A percentile compares a stretch with the other conserved stretches of the same genome.
Evolutionary conservation across 2,888 invertebrate species (phyloP).

Genomic region (Noctua pronuba): DNA sequence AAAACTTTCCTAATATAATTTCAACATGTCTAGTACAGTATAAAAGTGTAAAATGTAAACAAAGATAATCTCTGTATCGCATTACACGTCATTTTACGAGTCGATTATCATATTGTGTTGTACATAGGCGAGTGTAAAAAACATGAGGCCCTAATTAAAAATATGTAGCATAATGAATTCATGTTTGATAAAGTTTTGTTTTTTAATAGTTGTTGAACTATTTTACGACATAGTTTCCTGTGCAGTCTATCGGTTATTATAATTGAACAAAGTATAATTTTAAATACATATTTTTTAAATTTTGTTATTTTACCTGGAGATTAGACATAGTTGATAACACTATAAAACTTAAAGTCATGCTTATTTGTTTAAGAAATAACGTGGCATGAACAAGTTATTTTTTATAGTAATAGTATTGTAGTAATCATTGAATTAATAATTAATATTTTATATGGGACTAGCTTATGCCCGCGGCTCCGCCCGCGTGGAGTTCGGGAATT

Average conservation of each 20-base stretch:
- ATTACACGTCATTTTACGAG: slow-evolving; percentile 27
- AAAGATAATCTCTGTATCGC: slow-evolving; percentile 15
- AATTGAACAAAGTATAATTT: neutral
- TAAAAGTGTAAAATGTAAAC: slow-evolving; percentile 30
- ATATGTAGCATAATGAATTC: slow-evolving; percentile 17
- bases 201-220: neutral
- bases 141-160: slow-evolving; percentile 28
- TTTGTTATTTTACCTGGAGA: neutral
- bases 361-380: neutral
- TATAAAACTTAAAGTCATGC: neutral
- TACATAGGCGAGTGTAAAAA: neutral
- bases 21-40: slow-evolving; percentile 2
- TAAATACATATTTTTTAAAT: neutral
- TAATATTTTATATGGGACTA: too few relatives aligned
- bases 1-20: neutral
- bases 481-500: too few relatives aligned
- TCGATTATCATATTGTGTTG: slow-evolving; percentile 11
- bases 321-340: neutral
- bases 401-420: neutral
- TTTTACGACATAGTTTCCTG: slow-evolving; percentile 16
- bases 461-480: too few relatives aligned
- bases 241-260: too few relatives aligned
- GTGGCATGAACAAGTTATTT: neutral
- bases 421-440: too few relatives aligned
- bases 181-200: slow-evolving; percentile 21